Evolutionary conservation across 2,888 invertebrate genomes (phyloP), one percentile per base, ranked within the genome.

Genomic region (Amphipoea oculea): DNA sequence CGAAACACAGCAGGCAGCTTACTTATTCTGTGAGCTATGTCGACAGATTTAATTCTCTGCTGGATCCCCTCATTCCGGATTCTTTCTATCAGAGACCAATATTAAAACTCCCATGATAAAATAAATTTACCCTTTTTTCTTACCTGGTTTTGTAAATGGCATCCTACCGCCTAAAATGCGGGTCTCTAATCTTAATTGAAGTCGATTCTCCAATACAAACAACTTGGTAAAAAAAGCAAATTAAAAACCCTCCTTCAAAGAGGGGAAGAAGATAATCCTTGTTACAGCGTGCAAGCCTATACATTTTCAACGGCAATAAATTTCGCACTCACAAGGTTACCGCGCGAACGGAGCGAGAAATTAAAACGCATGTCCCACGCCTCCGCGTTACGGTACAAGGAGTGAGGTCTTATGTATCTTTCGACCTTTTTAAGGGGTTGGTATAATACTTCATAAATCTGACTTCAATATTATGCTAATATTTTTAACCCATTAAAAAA

Each of bases 291-390:
- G 65, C 51, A 42, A 66, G 60, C 45, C 54, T 70, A 66, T 77
- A 77, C 76, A 86, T 86, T 87, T 78, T 81, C 76, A 82, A 73
- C 81, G 77, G 45, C 80, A 78, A 86, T 84, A 89, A 87, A 86
- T 84, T 77, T 84, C 78, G 63, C 70, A 40, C 79, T 79, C 84
- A 82, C 74, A 73, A 82, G 83, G 70, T 81, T 86, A 79, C 69
- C 81, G 87, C 80, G 78, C 70, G 86, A 86, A 81, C 62, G 88
- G 60, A 88, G 89, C 89, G 89, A 70, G 81, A 89, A 89, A 89
- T 89, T 89, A 88, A 89, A 84, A 80, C 78, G 70, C 82, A 65
- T 73, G 71, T 40, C 60, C 60, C 6, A 60, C 69, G 76, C 74
- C 54, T 51, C 36, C n/a, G 62, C 54, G 36, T 7, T 36, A 48